Base-by-base conservation (phyloP, 2,113 vertebrate species). In the Emberiza fucata region DNA sequence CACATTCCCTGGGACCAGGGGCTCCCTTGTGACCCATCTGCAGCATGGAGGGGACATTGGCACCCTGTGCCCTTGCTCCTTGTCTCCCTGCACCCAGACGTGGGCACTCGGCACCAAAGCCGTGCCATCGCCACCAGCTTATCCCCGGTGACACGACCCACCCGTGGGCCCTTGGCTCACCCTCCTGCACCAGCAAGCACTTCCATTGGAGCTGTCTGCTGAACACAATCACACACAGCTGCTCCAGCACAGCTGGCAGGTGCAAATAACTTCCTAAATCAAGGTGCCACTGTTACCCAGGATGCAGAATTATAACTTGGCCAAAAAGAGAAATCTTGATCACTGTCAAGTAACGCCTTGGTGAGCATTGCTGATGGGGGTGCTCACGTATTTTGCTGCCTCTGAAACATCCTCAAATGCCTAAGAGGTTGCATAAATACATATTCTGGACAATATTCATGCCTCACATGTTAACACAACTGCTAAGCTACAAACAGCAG, bases 1-100 rank as follows among this genome's bases (percentile, higher is more conserved):
- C 0, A 0, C 4, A 1, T 33, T 80, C 14, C 21, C 20, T 0
- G 0, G 22, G 10, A 45, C 29, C 35, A 42, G 76, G 28, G 9
- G 17, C 25, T 80, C 60, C 59, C 8, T 5, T 1, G 0, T 1
- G 1, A n/a, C 14, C 42, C 1, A 0, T 60, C 44, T 47, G n/a
- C 54, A 64, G 42, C 27, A 42, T 4, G 19, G 28, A 93, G 60
- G 20, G 27, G 31, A 10, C n/a, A 37, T 16, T 2, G 5, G 14
- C 8, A 0, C 51, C 47, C 11, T 6, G 29, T 37, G 31, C 15
- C 50, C 20, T 60, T 76, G 29, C 50, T 68, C 39, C 68, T 33
- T 45, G 19, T 76, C 16, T 81, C 20, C 56, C 57, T 35, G 39
- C n/a, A 63, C 7, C 18, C 61, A 42, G 11, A 45, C 59, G 4